Percentiles rank a stretch among this genome's conserved stretches.
phyloP scores from a whole-genome alignment of 1,140 invertebrate species.

The Drosophila murphyi region DNA sequence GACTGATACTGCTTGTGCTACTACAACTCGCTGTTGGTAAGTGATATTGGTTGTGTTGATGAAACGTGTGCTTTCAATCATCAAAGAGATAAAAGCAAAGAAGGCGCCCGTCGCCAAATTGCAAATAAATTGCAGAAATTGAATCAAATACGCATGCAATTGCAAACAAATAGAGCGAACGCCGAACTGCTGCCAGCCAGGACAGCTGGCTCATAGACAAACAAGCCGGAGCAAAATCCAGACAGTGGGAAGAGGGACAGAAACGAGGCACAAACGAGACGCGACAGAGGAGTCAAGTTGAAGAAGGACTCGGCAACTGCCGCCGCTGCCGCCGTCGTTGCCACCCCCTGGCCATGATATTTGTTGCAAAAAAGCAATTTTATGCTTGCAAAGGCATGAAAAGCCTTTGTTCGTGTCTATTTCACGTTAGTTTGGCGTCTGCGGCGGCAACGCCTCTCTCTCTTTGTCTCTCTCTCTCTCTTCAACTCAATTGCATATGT shows the following conservation, averaged over 20 bases:
- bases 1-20: not conserved
- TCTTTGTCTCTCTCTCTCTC: conserved; percentile 8
- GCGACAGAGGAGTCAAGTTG: conserved; percentile 14
- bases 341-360: conserved; percentile 64
- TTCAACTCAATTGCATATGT: conserved; percentile 68
- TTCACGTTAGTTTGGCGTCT: conserved; percentile 83
- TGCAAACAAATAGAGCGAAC: conserved; percentile 75
- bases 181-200: conserved; percentile 8
- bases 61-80: conserved; percentile 79
- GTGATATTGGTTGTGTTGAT: conserved; percentile 48
- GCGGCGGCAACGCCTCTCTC: conserved; percentile 51
- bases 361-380: conserved; percentile 84
- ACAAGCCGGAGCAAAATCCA: conserved; percentile 26
- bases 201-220: conserved; percentile 34
- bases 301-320: conserved; percentile 21
- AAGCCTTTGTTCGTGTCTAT: conserved; percentile 84
- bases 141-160: conserved; percentile 83
- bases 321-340: conserved; percentile 24
- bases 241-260: conserved; percentile 3
- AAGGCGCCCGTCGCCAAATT: conserved; percentile 71
- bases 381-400: conserved; percentile 84
- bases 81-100: conserved; percentile 76
- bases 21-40: conserved; percentile 22
- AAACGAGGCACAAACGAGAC: conserved; percentile 8
- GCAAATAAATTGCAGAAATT: conserved; percentile 83